Evolutionary conservation across 2,797 vertebrate species (phyloP), one percentile per base, ranked within the genome.

Genomic region (Notoglanidium macrostoma): DNA sequence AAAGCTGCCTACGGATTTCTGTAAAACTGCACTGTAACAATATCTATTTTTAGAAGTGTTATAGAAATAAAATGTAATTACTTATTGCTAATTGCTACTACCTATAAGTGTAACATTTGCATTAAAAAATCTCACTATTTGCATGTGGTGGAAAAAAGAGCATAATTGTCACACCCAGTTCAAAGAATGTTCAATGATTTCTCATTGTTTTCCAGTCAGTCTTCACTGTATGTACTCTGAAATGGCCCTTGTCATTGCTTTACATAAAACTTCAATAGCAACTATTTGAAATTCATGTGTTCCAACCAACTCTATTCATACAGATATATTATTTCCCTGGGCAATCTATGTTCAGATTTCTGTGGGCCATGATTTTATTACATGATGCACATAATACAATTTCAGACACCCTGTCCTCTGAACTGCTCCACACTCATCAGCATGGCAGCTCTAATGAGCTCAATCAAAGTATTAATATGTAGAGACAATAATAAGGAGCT

Each of bases 401-500:
- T 67, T 83, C 46, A 74, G 70, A 80, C 19, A 72, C 23, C 55
- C 26, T 61, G 46, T 84, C 80, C 57, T 67, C 35, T 59, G 49
- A 57, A 46, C 72, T 84, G 44, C 72, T 87, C 19, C 77, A 59
- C 19, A 59, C 17, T 57, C 54, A 78, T 84, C 51, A 84, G 59
- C 61, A 84, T 78, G 59, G 65, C 17, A 32, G 23, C 32, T 35
- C 81, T 87, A 78, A 84, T 67, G 26, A 78, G 32, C 61, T 84
- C 72, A 78, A 1, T 87, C 49, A 57, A 78, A 57, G 35, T 87
- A 61, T 49, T 87, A 78, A 84, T 40, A 80, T 32, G 11, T 11
- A 49, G 5, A 23, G 51, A 70, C 61, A 84, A 46, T 46, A 70
- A 63, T 19, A 70, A 1, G 11, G 10, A 87, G 81, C 32, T 77